Base-by-base conservation (phyloP, 2,888 invertebrate species). In the Tortrix viridana region DNA sequence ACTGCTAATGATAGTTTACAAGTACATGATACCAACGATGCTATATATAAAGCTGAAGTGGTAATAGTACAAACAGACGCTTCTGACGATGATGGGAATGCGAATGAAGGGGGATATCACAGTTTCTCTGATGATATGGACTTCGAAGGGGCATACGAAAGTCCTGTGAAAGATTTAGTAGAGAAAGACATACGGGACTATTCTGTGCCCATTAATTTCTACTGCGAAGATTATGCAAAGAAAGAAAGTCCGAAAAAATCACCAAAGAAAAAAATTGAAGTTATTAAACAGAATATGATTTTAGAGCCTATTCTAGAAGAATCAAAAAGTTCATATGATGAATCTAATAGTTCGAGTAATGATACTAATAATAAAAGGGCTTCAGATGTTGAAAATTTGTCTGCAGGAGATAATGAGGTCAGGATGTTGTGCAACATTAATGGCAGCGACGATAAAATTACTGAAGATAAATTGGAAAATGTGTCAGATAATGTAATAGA, bases 151-250 rank as follows among this genome's bases (percentile, higher is more conserved):
- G 82, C 80, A 1, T 92, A 92, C 48, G 86, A 87, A 69, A 92
- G 91, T 74, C 91, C 92, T 0, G 90, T 92, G 0, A 90, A 88
- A 72, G 84, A 87, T 60, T 74, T 92, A 12, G 86, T 91, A 0
- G 84, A 82, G 22, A 92, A 92, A 76, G 92, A 92, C 62, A 92
- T 92, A 20, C 83, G 92, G 57, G 91, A 92, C 69, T 92, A 92
- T 66, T 87, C 92, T 0, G 86, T 92, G 1, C 91, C 92, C 12
- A 89, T 92, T 5, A 80, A 89, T 56, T 82, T 84, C 48, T 92
- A 92, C 67, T 89, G 84, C 48, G 88, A 88, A 2, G 92, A 91
- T 68, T 90, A 84, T 64, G 71, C 65, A 5, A 85, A 72, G 62
- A 80, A 71, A 49, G 70, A 74, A 9, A 80, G 75, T 52, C 78